Evolutionary conservation across 2,113 vertebrate species (phyloP).

Genomic region (Oryzias javanicus): DNA sequence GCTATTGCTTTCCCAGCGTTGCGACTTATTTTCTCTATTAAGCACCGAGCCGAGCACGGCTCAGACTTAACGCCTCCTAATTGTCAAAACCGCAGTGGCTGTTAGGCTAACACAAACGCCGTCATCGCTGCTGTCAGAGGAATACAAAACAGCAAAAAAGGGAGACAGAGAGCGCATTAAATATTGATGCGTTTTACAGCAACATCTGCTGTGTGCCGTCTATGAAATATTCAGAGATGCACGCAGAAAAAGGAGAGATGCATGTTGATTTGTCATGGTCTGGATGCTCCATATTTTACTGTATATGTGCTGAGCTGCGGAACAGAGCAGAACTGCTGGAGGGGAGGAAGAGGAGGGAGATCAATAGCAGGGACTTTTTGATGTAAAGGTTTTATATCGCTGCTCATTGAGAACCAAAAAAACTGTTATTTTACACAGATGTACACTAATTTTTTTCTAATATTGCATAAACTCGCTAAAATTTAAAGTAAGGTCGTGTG

Average conservation of each 20-base stretch:
- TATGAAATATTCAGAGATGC: slow-evolving; percentile 69
- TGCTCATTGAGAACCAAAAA: too few species aligned
- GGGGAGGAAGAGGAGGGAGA: neutral
- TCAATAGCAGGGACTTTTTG: slow-evolving; percentile 5
- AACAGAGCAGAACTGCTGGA: slow-evolving; percentile 21
- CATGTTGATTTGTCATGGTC: slow-evolving; percentile 48
- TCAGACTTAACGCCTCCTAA: slow-evolving; percentile 45
- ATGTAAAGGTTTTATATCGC: too few species aligned
- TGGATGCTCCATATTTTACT: slow-evolving; percentile 37
- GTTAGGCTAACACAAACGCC: slow-evolving; percentile 32
- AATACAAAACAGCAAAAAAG: slow-evolving; percentile 55
- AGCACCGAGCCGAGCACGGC: slow-evolving; percentile 11
- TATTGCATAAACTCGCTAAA: too few species aligned
- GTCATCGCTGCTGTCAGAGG: slow-evolving; percentile 31
- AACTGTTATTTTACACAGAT: too few species aligned
- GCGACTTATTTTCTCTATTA: slow-evolving; percentile 57
- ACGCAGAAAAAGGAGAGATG: slow-evolving; percentile 28
- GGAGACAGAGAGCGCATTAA: slow-evolving; percentile 58
- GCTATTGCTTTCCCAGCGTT: slow-evolving; percentile 28
- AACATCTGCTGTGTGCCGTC: slow-evolving; percentile 60
- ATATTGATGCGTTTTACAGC: slow-evolving; percentile 64
- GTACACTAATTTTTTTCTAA: too few species aligned
- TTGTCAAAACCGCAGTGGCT: slow-evolving; percentile 35
- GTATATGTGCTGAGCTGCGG: slow-evolving; percentile 46
- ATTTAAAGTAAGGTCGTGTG: too few species aligned